Evolutionary conservation across 2,888 invertebrate genomes (phyloP), one percentile per base, ranked within the genome.

Genomic region (Escarpia spicata): DNA sequence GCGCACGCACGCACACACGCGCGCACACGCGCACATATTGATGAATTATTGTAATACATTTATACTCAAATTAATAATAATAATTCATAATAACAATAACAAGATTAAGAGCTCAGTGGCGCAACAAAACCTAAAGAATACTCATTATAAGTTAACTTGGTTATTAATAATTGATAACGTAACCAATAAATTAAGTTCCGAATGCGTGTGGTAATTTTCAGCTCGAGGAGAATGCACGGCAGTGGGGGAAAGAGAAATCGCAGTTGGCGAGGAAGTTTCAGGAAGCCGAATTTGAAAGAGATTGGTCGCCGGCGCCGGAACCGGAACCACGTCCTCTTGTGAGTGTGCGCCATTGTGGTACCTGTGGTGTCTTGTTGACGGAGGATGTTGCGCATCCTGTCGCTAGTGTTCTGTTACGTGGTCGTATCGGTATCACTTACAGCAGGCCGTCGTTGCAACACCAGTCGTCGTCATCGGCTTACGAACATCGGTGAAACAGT

Each of bases 231-330:
- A 96, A 96, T 94, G 94, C 96, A 26, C 94, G 96, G 90, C 93
- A 93, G n/a, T 96, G 96, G 96, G 96, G 95, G n/a, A 95, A 95
- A 92, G 96, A 96, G 92, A 94, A 95, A 93, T 95, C 96, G 19
- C 96, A 96, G 92, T 93, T 96, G 93, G 93, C 94, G 90, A 94
- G 95, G 43, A 93, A 94, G 93, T 94, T 96, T 75, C 95, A 95
- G 92, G 96, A 96, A 93, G 95, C 95, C 6, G 95, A 96, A 91
- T 92, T 75, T 19, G 75, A 75, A 26, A 75, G 75, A 75, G 75
- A 75, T 15, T 52, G n/a, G 75, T 75, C 75, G 75, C 75, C 75
- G 6, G 19, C 75, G 26, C 75, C 52, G 52, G 52, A 9, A 52
- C 52, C 75, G 75, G 75, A 75, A 26, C 75, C n/a, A 0, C 75